Percentiles rank a stretch among this genome's conserved stretches.
phyloP scores from a whole-genome alignment of 2,888 invertebrate genomes.

The Salticus scenicus region DNA sequence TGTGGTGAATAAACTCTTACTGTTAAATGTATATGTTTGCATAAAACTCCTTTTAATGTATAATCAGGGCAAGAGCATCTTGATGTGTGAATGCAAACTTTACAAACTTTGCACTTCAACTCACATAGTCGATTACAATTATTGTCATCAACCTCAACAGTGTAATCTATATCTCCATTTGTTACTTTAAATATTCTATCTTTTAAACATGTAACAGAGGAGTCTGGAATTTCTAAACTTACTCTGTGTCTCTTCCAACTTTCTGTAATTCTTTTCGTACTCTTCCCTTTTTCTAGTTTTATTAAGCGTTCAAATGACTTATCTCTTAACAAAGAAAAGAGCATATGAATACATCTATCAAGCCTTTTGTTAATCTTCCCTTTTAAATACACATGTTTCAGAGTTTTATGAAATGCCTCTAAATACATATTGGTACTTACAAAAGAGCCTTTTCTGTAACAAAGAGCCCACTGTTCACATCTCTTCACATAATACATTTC shows the following conservation, averaged over 20 bases:
- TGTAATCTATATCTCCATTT: background rate
- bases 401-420: constrained; percentile 31
- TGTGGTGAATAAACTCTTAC: too few relatives aligned
- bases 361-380: constrained; percentile 1
- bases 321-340: constrained; percentile 1
- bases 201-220: background rate
- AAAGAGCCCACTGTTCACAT: constrained; percentile 48
- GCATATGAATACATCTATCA: constrained; percentile 2
- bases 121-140: background rate
- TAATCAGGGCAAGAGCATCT: too few relatives aligned
- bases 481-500: constrained; percentile 19
- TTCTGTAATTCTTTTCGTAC: background rate
- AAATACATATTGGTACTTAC: constrained; percentile 53
- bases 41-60: too few relatives aligned
- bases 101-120: background rate
- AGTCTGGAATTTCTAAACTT: background rate
- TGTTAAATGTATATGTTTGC: too few relatives aligned
- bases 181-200: background rate
- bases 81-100: background rate
- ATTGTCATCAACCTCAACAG: background rate
- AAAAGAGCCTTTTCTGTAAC: constrained; percentile 29
- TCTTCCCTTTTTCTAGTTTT: constrained; percentile 10
- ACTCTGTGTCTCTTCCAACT: background rate
- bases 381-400: constrained; percentile 33
- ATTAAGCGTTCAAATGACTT: constrained; percentile 16